Evolutionary conservation across 2,797 vertebrate species (phyloP).

Genomic region (Psittacula derbiana): DNA sequence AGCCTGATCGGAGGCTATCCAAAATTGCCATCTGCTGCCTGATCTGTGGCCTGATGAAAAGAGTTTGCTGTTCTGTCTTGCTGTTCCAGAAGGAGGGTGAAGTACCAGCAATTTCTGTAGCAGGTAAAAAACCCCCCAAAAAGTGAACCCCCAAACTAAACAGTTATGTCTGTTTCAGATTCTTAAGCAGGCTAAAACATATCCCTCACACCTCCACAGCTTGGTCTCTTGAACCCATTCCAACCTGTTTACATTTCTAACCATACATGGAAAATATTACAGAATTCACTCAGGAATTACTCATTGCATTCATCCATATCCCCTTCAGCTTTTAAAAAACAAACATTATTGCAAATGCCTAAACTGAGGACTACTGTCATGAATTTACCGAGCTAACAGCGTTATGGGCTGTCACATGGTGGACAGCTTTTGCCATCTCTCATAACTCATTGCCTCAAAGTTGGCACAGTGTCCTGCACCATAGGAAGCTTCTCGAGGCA

Average conservation of each 20-base stretch:
- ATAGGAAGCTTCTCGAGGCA: not conserved
- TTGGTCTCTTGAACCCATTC: not conserved
- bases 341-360: not conserved
- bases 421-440: not conserved
- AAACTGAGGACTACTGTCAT: not conserved
- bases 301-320: not conserved
- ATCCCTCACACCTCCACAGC: not conserved
- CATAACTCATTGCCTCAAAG: not conserved
- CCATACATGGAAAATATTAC: not conserved
- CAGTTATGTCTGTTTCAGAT: not conserved
- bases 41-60: not conserved
- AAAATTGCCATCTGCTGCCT: constrained; percentile 57
- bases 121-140: not conserved
- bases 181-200: not conserved
- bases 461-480: not conserved
- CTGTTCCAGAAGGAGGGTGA: not conserved
- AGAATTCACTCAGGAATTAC: not conserved
- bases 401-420: fast-evolving
- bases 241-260: not conserved
- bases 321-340: not conserved
- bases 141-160: not conserved
- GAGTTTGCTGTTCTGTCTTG: not conserved
- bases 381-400: not conserved
- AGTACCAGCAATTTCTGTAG: not conserved
- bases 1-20: constrained; percentile 4